Evolutionary conservation across 2,888 invertebrate genomes (phyloP).

Genomic region (Anodontia alba): DNA sequence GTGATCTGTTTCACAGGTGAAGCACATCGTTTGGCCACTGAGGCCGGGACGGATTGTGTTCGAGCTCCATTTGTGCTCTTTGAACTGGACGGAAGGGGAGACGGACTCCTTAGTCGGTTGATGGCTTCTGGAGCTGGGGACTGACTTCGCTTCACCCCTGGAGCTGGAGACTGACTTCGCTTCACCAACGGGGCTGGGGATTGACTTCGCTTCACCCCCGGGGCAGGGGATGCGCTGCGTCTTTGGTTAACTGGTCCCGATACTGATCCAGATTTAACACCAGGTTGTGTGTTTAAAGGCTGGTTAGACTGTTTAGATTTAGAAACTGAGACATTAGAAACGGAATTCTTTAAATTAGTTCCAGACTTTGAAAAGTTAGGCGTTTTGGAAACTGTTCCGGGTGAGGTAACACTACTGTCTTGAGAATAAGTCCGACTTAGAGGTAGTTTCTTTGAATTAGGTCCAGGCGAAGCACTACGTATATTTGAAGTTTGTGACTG

Average conservation of each 20-base stretch:
- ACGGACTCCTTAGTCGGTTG: slow-evolving; percentile 63
- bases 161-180: too few species aligned
- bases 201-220: slow-evolving; percentile 52
- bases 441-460: slow-evolving; percentile 54
- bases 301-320: background rate
- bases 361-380: slow-evolving; percentile 30
- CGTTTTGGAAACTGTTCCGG: slow-evolving; percentile 29
- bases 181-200: slow-evolving; percentile 69
- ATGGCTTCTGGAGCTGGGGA: slow-evolving; percentile 62
- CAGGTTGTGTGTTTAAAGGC: background rate
- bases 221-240: slow-evolving; percentile 43
- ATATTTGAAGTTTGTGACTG: slow-evolving; percentile 44
- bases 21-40: slow-evolving; percentile 56
- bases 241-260: slow-evolving; percentile 1
- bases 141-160: slow-evolving; percentile 52
- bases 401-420: slow-evolving; percentile 45
- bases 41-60: slow-evolving; percentile 44
- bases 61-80: slow-evolving; percentile 18
- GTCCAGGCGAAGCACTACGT: slow-evolving; percentile 72
- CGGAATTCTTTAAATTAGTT: background rate
- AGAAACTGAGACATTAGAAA: slow-evolving; percentile 2
- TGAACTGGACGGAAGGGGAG: slow-evolving; percentile 60
- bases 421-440: slow-evolving; percentile 43
- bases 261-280: background rate
- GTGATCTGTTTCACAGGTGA: slow-evolving; percentile 62